Evolutionary conservation across 1,140 invertebrate species (phyloP).

Genomic region (honey bee (Apis mellifera)): Amel_HAv3.1 CM009935.2:1251501-1252000

Average conservation of each 20-base stretch:
- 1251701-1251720: slow-evolving; percentile 1
- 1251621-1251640: too few species aligned
- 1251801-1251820: slow-evolving; percentile 43
- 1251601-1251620: too few species aligned
- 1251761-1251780: slow-evolving; percentile 42
- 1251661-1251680: neutral
- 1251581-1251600: too few species aligned
- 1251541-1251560: too few species aligned
- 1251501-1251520: too few species aligned
- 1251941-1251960: too few species aligned
- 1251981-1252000: too few species aligned
- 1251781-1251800: slow-evolving; percentile 53
- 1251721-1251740: slow-evolving; percentile 30
- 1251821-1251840: slow-evolving; percentile 28
- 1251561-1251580: too few species aligned
- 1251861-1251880: neutral
- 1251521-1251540: too few species aligned
- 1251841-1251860: slow-evolving; percentile 17
- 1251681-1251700: slow-evolving; percentile 8
- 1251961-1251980: too few species aligned
- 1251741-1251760: slow-evolving; percentile 52
- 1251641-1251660: too few species aligned
- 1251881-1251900: neutral
- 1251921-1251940: too few species aligned
- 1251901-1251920: neutral